Conservation (phyloP, 2,113 vertebrate genomes). For the Formicarius rufipectus region DNA sequence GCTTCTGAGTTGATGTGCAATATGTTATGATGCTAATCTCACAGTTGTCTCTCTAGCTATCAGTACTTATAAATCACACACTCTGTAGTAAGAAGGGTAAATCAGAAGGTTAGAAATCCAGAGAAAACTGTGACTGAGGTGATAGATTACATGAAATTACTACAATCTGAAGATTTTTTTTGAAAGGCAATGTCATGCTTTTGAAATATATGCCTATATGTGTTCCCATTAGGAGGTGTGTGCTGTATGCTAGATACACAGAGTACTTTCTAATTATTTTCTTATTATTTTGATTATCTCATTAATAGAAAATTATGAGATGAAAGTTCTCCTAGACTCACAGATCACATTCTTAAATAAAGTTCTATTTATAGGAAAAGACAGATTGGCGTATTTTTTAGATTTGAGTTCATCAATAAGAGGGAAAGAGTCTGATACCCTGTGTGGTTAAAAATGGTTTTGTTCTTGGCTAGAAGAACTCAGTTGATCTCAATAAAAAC, state of each 20-base stretch:
- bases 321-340: background rate
- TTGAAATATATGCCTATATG: conserved; percentile 52
- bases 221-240: background rate
- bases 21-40: conserved; percentile 63
- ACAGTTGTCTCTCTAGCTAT: conserved; percentile 51
- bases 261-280: background rate
- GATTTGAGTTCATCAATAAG: background rate
- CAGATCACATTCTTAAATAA: background rate
- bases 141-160: conserved; percentile 67
- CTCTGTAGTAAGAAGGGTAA: conserved; percentile 61
- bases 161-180: conserved; percentile 56
- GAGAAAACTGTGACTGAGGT: conserved; percentile 65
- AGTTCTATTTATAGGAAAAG: background rate
- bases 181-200: conserved; percentile 45
- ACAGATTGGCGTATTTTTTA: background rate
- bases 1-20: conserved; percentile 30
- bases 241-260: background rate
- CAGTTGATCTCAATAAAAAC: background rate
- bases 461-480: background rate
- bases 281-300: background rate
- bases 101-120: conserved; percentile 67
- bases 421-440: background rate
- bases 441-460: background rate
- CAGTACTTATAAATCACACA: conserved; percentile 65
- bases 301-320: background rate